These are phyloP conservation scores for Caenorhabditis auriculariae DNA, from an alignment of 2,888 invertebrate species.

Conservation along the genomic window DNA sequence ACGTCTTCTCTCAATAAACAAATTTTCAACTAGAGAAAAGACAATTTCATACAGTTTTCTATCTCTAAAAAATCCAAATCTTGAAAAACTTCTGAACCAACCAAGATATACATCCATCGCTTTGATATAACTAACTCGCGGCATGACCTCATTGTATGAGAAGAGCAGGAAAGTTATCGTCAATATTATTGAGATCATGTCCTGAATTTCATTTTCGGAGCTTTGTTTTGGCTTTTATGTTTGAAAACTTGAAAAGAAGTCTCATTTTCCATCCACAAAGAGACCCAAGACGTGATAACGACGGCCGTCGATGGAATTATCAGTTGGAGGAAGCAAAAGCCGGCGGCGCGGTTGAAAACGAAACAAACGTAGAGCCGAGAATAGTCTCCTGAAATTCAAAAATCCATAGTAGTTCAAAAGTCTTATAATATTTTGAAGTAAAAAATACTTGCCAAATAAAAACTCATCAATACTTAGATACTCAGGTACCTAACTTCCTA, in stretches of 20 bases:
- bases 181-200: constrained; percentile 62
- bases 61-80: too few species aligned
- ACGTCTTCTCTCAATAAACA: too few species aligned
- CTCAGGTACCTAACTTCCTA: too few species aligned
- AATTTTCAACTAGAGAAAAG: too few species aligned
- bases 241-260: constrained; percentile 47
- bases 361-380: constrained; percentile 62
- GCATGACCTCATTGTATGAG: constrained; percentile 63
- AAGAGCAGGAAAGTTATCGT: constrained; percentile 62
- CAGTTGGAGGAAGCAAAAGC: constrained; percentile 61
- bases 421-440: background rate
- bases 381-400: constrained; percentile 49
- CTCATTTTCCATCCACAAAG: constrained; percentile 64
- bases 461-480: background rate
- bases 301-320: constrained; percentile 63
- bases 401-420: background rate
- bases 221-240: too few species aligned
- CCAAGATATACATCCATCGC: constrained; percentile 51
- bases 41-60: too few species aligned
- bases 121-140: constrained; percentile 62
- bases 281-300: constrained; percentile 63
- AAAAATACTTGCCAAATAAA: background rate
- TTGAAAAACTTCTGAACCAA: constrained; percentile 1
- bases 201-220: constrained; percentile 35
- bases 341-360: constrained; percentile 57